These are phyloP conservation scores for Chromobotia macracanthus DNA, from an alignment of 2,797 vertebrate species.

Conservation along the genomic window DNA sequence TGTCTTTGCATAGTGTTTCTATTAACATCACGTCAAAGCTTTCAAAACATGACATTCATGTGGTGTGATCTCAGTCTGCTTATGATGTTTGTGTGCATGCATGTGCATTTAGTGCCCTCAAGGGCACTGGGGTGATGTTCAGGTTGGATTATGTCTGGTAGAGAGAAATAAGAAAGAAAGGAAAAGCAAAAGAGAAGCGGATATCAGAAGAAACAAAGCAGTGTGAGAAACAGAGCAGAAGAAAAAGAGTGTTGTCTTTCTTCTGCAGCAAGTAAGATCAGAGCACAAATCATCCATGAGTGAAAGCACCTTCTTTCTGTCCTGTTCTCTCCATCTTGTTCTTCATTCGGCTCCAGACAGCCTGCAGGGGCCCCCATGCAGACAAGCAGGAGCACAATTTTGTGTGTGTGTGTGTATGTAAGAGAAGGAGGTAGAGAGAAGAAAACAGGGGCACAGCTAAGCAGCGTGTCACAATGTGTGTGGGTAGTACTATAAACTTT, in stretches of 20 bases:
- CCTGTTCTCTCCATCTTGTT: slow-evolving; percentile 63
- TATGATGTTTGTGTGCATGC: slow-evolving; percentile 28
- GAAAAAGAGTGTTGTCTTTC: slow-evolving; percentile 72
- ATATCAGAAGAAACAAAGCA: neutral
- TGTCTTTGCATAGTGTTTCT: slow-evolving; percentile 7
- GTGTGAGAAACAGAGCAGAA: slow-evolving; percentile 52
- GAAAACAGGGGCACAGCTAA: slow-evolving; percentile 23
- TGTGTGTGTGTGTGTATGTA: slow-evolving; percentile 30
- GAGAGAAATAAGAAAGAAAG: neutral
- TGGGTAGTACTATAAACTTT: slow-evolving; percentile 33
- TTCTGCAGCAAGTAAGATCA: slow-evolving; percentile 75
- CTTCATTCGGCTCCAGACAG: slow-evolving; percentile 73
- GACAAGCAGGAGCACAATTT: slow-evolving; percentile 73
- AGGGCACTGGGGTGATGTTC: slow-evolving; percentile 53
- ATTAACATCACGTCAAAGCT: slow-evolving; percentile 15
- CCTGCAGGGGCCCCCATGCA: slow-evolving; percentile 78
- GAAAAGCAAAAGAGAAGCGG: slow-evolving; percentile 1
- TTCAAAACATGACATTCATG: slow-evolving; percentile 1
- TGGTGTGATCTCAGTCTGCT: neutral
- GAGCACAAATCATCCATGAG: slow-evolving; percentile 72
- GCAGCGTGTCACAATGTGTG: slow-evolving; percentile 31
- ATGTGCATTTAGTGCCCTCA: slow-evolving; percentile 57
- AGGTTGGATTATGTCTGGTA: slow-evolving; percentile 29
- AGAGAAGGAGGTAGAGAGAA: slow-evolving; percentile 10
- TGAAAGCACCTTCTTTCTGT: slow-evolving; percentile 68